Evolutionary conservation across 2,113 vertebrate species (phyloP), one percentile per base, ranked within the genome.

Genomic region (Myrmecobius fasciatus): DNA sequence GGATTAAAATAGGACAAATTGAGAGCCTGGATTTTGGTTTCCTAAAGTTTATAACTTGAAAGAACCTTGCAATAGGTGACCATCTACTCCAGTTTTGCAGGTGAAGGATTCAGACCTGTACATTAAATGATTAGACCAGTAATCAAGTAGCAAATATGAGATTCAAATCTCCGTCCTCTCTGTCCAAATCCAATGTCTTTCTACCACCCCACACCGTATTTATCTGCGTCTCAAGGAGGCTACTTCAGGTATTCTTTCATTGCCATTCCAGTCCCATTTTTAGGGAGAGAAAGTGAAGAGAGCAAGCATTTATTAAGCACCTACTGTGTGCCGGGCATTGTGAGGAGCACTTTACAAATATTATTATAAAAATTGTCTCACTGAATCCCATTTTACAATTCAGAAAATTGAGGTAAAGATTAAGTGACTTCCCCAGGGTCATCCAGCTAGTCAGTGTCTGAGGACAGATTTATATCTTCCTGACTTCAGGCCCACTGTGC

Each of bases 11-110:
- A 46, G 52, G 93, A 91, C 88, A 95, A n/a, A n/a, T 92, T 91
- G 25, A 83, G 83, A 94, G 91, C 28, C 67, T 90, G 52, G 92
- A 91, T 92, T 83, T 93, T 9, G 89, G 53, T 60, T 60, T 60
- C 54, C 11, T 31, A 60, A 31, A 3, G 31, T 60, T 60, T 36
- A 31, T 28, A 31, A 36, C 17, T 89, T 3, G 26, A 94, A 95
- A 60, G 93, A 94, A 94, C 91, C 10, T 48, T 0, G 9, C 20
- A 51, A 10, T 51, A 51, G 49, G 11, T 51, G 53, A 47, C 46
- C 25, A 53, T 54, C 12, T 56, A 93, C 25, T 60, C 3, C 51
- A 94, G 91, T 31, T 31, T 83, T 91, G 25, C 53, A 47, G 75
- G 52, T n/a, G 53, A 60, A 0, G 46, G 94, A 67, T 1, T 60